phyloP scores from a whole-genome alignment of 2,113 vertebrate species.

The Stercorarius parasiticus region DNA sequence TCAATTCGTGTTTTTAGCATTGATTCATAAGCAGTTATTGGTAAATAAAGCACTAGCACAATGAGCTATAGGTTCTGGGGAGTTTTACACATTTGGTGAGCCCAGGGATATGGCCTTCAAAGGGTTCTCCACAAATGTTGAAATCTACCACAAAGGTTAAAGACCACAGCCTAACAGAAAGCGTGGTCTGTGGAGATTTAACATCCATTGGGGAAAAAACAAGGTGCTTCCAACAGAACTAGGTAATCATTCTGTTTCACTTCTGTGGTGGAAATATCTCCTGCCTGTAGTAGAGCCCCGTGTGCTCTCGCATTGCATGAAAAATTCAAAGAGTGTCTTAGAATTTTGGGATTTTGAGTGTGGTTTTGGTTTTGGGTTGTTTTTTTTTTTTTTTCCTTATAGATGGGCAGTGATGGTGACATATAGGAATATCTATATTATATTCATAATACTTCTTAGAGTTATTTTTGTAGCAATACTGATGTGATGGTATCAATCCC shows the following conservation, averaged over 20 bases:
- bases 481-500: background rate
- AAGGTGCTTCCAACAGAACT: background rate
- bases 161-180: background rate
- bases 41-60: background rate
- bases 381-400: background rate
- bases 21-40: background rate
- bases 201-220: background rate
- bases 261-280: background rate
- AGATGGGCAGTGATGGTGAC: background rate
- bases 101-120: background rate
- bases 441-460: background rate
- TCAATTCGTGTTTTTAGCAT: background rate
- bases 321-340: background rate
- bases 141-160: background rate
- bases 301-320: background rate
- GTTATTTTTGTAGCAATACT: background rate
- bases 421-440: background rate
- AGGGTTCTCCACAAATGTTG: background rate
- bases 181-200: background rate
- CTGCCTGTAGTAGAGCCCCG: background rate
- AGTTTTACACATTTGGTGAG: background rate
- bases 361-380: background rate
- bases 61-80: background rate
- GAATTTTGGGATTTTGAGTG: background rate
- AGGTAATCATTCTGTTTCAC: background rate